These are phyloP conservation scores for Bolinopsis microptera DNA, from an alignment of 37 sponge, comb jelly and placozoan genomes.

Conservation along the genomic window DNA sequence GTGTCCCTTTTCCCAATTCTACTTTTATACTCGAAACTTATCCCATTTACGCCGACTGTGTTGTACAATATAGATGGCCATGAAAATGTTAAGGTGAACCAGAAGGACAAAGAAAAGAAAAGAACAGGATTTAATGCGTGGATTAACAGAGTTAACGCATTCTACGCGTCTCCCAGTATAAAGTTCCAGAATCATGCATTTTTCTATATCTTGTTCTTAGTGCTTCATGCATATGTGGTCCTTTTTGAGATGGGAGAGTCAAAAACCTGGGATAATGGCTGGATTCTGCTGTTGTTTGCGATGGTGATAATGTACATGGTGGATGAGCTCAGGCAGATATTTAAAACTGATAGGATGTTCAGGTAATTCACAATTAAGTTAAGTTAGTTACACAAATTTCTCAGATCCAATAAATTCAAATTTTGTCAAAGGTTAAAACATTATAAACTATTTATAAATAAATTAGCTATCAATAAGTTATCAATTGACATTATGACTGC, in stretches of 20 bases:
- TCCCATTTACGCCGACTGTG: not conserved
- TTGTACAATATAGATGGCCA: not conserved
- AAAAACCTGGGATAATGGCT: not conserved
- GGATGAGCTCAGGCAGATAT: not conserved
- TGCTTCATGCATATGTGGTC: not conserved
- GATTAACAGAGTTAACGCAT: not conserved
- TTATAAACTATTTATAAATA: too few species aligned
- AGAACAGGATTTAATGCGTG: not conserved
- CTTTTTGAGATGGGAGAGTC: not conserved
- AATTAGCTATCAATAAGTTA: too few species aligned
- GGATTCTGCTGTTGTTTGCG: not conserved
- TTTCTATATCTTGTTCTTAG: constrained; percentile 6
- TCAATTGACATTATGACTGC: too few species aligned
- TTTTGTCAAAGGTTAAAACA: too few species aligned
- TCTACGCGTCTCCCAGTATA: not conserved
- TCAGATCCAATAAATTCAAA: too few species aligned
- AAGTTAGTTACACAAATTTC: too few species aligned
- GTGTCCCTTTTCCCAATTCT: constrained; percentile 8
- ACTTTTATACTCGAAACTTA: not conserved
- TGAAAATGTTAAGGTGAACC: not conserved
- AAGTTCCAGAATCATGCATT: constrained; percentile 34
- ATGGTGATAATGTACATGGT: not conserved
- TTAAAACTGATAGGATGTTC: not conserved
- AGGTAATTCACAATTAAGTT: too few species aligned
- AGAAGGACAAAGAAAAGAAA: not conserved